Evolutionary conservation across 2,888 invertebrate species (phyloP), one percentile per base, ranked within the genome.

Genomic region (Aelia acuminata): DNA sequence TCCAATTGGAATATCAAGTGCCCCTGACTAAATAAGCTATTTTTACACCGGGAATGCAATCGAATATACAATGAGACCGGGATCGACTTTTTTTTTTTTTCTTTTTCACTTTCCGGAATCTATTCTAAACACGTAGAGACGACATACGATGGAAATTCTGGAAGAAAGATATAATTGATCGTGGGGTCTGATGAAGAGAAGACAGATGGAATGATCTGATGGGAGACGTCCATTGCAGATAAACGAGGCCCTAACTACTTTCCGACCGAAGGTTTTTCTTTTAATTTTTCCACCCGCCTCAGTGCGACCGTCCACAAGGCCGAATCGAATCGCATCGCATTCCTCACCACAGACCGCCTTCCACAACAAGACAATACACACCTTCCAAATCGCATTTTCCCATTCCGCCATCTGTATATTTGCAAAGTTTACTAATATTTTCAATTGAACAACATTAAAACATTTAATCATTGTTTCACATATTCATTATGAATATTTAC

Each of bases 271-370:
- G n/a, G 80, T 80, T 80, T 80, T 80, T 80, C 80, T 80, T 80
- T 80, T 43, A 80, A 80, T 80, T 80, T 80, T 80, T 80, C 39
- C 80, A 13, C 43, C 80, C 43, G 80, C 43, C 43, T 39, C 43
- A 22, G 8, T 2, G 31, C n/a, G 80, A 43, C 80, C 8, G 80
- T 80, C 43, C 39, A 80, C 80, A 80, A 80, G 80, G 80, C 80
- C 80, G 80, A 80, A 80, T 80, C 80, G 80, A 80, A 80, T 80
- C 80, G 43, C 39, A 43, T 43, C 39, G 80, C 80, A 80, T 80
- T 80, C 80, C 80, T 80, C 80, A 18, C 39, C 80, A 43, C 80
- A 43, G 80, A 22, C n/a, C 43, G 22, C 39, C 80, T 43, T n/a
- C 22, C 39, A 39, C 43, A 80, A 80, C 43, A 43, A 80, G 80